Evolutionary conservation across 1,140 invertebrate species (phyloP), one percentile per base, ranked within the genome.

Genomic region (Sarcophaga bullata): DNA sequence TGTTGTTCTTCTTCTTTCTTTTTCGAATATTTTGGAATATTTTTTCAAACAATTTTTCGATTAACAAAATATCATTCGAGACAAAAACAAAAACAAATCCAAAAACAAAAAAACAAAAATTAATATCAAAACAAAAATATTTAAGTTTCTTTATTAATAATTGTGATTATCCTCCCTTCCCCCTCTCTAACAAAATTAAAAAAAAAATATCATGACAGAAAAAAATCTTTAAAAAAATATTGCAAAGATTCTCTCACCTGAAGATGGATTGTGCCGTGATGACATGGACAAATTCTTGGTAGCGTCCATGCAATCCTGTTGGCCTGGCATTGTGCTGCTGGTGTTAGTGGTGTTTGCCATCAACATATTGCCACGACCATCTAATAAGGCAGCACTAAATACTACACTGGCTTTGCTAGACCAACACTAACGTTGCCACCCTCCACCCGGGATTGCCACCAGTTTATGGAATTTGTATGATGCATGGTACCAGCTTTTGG

Each of bases 261-360:
- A 54, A 81, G 73, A 73, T 76, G 47, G 49, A 73, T 75, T 81
- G 46, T 83, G 82, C 15, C 82, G 80, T 68, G 82, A 54, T 49
- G 84, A 85, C 19, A 86, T 84, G 75, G 89, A 91, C 73, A 93
- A 91, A 91, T 94, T 83, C 93, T 92, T 76, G 93, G 93, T 82
- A 94, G 87, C 0, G 93, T 94, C n/a, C 89, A 93, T 93, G 85
- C 93, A 94, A 86, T 93, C 93, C 54, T 58, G 54, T 8, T 91
- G 90, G 88, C 90, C 73, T 91, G 91, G 50, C 91, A 91, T 86
- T 91, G 91, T 62, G 91, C 91, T 86, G 10, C 15, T 8, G 91
- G 90, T 93, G 8, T 68, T 68, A 68, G 62, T 8, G 19, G 62
- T 68, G 62, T 37, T 37, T 7, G 92, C 91, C 89, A 93, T 92